Conservation (phyloP, 2,888 invertebrate genomes). For the Lasioglossum morio region DNA sequence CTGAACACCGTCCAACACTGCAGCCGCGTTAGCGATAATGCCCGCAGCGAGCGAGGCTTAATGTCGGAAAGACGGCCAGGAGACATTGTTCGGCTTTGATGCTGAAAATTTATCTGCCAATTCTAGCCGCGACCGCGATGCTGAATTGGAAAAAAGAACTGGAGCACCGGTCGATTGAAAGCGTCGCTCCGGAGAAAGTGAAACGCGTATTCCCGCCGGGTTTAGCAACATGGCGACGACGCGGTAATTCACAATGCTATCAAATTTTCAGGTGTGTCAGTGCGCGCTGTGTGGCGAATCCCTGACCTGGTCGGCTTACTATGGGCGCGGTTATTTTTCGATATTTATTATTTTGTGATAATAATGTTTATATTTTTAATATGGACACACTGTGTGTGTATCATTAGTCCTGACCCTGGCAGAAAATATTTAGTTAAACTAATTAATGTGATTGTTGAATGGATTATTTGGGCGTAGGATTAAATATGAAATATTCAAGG, state of each 20-base stretch:
- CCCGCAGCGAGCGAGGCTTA: slow-evolving; percentile 60
- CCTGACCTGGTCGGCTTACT: background rate
- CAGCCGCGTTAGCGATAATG: slow-evolving; percentile 69
- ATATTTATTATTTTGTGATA: background rate
- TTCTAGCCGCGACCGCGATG: slow-evolving; percentile 39
- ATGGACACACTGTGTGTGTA: background rate
- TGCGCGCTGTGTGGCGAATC: slow-evolving; percentile 18
- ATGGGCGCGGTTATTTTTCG: background rate
- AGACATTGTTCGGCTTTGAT: slow-evolving; percentile 48
- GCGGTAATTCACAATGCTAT: slow-evolving; percentile 53
- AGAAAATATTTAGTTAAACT: background rate
- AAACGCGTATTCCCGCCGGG: slow-evolving; percentile 52
- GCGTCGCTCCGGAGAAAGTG: slow-evolving; percentile 54
- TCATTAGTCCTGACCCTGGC: fast-evolving
- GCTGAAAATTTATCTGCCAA: slow-evolving; percentile 63
- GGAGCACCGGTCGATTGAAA: slow-evolving; percentile 55
- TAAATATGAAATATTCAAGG: background rate
- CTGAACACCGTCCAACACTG: slow-evolving; percentile 72
- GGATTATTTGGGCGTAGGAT: background rate
- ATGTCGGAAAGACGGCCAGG: slow-evolving; percentile 54
- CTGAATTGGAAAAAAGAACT: slow-evolving; percentile 35
- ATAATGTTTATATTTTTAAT: background rate
- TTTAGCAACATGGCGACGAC: slow-evolving; percentile 43
- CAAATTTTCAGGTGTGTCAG: slow-evolving; percentile 44
- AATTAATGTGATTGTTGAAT: background rate